Evolutionary conservation across 2,113 vertebrate species (phyloP).

Genomic region (Elanus axillaris): DNA sequence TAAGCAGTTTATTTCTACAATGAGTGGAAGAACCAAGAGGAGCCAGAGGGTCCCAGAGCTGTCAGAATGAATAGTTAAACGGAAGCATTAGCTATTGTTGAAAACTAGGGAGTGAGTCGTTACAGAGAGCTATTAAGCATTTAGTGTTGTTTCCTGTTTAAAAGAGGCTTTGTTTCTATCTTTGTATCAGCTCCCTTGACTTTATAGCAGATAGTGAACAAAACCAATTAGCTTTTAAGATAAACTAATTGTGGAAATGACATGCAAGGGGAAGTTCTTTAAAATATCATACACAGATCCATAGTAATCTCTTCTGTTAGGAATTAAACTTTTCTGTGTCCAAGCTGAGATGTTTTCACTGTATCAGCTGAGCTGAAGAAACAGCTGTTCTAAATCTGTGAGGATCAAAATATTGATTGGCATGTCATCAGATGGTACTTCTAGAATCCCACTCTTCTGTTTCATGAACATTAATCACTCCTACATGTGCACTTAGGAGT

Average conservation of each 20-base stretch:
- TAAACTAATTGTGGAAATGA: background rate
- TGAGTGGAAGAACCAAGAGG: background rate
- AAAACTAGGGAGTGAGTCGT: background rate
- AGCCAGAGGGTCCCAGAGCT: background rate
- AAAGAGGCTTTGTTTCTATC: background rate
- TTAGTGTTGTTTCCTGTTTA: background rate
- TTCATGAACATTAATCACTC: background rate
- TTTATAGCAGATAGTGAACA: background rate
- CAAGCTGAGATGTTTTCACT: background rate
- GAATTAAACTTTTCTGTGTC: background rate
- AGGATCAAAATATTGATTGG: constrained; percentile 1
- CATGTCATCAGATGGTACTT: background rate
- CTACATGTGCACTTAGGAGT: background rate
- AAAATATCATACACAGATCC: background rate
- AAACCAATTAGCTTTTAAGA: background rate
- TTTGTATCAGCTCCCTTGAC: background rate
- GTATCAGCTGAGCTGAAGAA: constrained; percentile 2
- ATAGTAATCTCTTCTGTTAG: background rate
- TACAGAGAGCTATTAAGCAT: background rate
- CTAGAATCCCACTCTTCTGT: background rate
- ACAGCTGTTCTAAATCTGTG: constrained; percentile 23
- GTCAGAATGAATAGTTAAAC: background rate
- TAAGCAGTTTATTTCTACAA: background rate
- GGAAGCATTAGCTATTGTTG: background rate
- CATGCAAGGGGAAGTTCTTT: background rate